Percentiles rank a stretch among this genome's conserved stretches.
Evolutionary conservation across 2,888 invertebrate species (phyloP).

Genomic region (Philopedon plagiatum): DNA sequence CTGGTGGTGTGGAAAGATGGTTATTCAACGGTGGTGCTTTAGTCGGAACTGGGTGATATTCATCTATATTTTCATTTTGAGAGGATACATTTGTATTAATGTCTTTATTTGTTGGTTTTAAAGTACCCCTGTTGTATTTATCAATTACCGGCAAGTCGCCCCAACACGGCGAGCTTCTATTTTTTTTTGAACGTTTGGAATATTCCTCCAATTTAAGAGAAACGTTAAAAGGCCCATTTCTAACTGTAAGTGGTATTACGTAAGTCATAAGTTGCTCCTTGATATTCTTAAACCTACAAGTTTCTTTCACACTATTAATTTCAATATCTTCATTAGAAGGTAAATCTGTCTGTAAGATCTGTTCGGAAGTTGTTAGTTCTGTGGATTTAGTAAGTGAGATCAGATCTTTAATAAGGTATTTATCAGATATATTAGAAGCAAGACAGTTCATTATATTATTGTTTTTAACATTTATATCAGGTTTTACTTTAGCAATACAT

Average conservation of each 20-base stretch:
- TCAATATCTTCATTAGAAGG: conserved; percentile 43
- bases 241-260: conserved; percentile 53
- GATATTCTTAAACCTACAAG: conserved; percentile 48
- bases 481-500: conserved; percentile 27
- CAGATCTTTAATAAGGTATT: conserved; percentile 49
- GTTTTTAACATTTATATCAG: conserved; percentile 49
- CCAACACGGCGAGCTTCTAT: conserved; percentile 36
- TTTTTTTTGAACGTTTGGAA: neutral
- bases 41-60: neutral
- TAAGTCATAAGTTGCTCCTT: conserved; percentile 49
- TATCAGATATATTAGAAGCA: conserved; percentile 39
- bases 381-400: conserved; percentile 11
- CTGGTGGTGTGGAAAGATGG: too few species aligned
- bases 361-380: neutral
- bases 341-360: conserved; percentile 46
- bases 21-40: too few species aligned
- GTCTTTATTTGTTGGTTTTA: neutral
- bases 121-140: neutral
- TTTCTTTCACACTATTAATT: conserved; percentile 20
- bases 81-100: neutral
- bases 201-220: conserved; percentile 19
- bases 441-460: conserved; percentile 38
- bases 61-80: neutral
- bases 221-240: conserved; percentile 34
- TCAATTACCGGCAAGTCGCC: conserved; percentile 42